phyloP scores from a whole-genome alignment of 1,140 invertebrate genomes.

The Zaprionus vittiger region DNA sequence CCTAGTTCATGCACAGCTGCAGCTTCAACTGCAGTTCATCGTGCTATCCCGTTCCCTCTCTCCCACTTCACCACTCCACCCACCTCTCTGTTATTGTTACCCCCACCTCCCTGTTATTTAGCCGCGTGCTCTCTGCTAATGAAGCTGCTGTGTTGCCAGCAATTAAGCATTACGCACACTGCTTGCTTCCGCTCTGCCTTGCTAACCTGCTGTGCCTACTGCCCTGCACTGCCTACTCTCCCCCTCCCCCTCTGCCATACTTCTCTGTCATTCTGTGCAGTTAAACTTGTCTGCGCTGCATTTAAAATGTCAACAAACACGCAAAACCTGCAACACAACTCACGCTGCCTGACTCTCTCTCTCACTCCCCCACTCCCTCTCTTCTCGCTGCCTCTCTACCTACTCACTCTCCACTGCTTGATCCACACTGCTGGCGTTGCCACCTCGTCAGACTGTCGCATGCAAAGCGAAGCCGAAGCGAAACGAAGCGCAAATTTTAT shows the following conservation, averaged over 20 bases:
- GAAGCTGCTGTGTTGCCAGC: constrained; percentile 67
- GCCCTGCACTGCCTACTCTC: not conserved
- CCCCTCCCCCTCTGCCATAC: not conserved
- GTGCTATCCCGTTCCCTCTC: not conserved
- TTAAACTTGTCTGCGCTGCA: constrained; percentile 80
- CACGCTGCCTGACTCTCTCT: not conserved
- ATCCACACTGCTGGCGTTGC: constrained; percentile 3
- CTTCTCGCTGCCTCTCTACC: too few species aligned
- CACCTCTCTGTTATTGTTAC: constrained; percentile 25
- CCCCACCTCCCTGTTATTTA: constrained; percentile 59
- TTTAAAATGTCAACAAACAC: constrained; percentile 74
- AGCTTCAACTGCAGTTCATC: constrained; percentile 27
- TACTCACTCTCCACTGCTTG: not conserved
- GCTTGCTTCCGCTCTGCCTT: constrained; percentile 15
- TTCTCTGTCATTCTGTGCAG: constrained; percentile 73
- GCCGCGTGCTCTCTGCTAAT: constrained; percentile 53
- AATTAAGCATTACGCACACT: constrained; percentile 79
- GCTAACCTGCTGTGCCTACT: too few species aligned
- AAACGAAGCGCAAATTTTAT: constrained; percentile 73
- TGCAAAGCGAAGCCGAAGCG: constrained; percentile 44
- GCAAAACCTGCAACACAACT: not conserved
- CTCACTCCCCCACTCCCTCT: not conserved
- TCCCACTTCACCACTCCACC: not conserved
- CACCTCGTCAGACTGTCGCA: constrained; percentile 21
- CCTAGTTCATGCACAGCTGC: not conserved